Percentiles rank a stretch among this genome's conserved stretches.
These are phyloP conservation scores for Diarsia mendica DNA, from an alignment of 2,888 invertebrate species.

Conservation along the genomic window DNA sequence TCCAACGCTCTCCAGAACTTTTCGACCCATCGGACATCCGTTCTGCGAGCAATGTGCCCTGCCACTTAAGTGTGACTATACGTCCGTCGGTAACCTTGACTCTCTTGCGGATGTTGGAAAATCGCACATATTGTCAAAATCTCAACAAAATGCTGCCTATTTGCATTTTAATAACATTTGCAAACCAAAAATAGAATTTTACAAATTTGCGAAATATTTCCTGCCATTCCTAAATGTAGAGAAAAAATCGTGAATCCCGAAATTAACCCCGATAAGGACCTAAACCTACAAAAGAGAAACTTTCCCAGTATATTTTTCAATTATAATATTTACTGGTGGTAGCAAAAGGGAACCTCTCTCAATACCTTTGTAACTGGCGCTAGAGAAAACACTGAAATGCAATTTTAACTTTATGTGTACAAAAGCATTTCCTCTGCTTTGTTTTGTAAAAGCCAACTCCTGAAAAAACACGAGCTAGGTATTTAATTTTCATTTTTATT, in stretches of 20 bases:
- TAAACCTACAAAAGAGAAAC: constrained; percentile 5
- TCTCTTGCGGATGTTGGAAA: too few species aligned
- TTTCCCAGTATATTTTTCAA: constrained; percentile 11
- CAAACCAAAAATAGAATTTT: neutral
- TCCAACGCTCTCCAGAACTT: too few species aligned
- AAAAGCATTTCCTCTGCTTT: constrained; percentile 10
- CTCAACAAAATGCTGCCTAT: neutral
- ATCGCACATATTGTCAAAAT: neutral
- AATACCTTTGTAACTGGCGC: constrained; percentile 1
- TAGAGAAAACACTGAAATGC: constrained; percentile 11
- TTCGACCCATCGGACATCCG: too few species aligned
- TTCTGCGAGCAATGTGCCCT: too few species aligned
- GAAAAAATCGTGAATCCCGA: neutral
- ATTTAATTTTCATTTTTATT: constrained; percentile 14
- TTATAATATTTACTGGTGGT: constrained; percentile 16
- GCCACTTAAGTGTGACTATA: too few species aligned
- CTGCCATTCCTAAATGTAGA: neutral
- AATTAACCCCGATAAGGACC: neutral
- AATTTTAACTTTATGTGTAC: constrained; percentile 19
- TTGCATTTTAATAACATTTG: neutral
- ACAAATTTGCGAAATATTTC: neutral
- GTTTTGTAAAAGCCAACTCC: constrained; percentile 1
- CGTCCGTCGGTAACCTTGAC: too few species aligned
- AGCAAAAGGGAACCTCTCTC: neutral
- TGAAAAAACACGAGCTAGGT: neutral